Evolutionary conservation across 1,140 invertebrate species (phyloP).

Genomic region (Lutraria rhynchaena): DNA sequence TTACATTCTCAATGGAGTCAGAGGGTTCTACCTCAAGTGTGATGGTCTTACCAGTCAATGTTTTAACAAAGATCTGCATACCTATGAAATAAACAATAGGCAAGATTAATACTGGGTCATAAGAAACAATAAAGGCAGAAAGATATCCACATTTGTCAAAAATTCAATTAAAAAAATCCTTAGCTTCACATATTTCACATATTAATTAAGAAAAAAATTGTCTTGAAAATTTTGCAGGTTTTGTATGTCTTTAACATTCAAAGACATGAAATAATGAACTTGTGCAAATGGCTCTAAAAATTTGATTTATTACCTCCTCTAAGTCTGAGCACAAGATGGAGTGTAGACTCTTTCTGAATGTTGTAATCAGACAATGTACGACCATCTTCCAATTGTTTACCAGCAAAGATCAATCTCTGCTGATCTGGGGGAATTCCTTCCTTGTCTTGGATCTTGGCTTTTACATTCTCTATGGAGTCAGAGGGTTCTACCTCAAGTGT

Average conservation of each 20-base stretch:
- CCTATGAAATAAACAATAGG: too few species aligned
- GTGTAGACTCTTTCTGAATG: slow-evolving; percentile 87
- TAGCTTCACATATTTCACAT: too few species aligned
- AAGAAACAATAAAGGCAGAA: too few species aligned
- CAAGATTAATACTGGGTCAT: too few species aligned
- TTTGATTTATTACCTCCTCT: slow-evolving; percentile 82
- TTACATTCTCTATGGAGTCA: slow-evolving; percentile 97
- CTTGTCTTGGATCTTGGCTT: slow-evolving; percentile 93
- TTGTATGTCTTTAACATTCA: too few species aligned
- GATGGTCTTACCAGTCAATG: slow-evolving; percentile 84
- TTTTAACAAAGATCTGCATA: slow-evolving; percentile 85
- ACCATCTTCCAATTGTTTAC: slow-evolving; percentile 75
- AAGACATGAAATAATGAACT: too few species aligned
- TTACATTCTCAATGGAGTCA: slow-evolving; percentile 97
- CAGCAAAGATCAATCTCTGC: slow-evolving; percentile 85
- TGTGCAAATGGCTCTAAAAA: too few species aligned
- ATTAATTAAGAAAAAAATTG: too few species aligned
- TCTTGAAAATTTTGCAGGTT: too few species aligned
- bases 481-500: slow-evolving; percentile 94
- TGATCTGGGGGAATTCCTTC: slow-evolving; percentile 91
- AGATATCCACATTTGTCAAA: too few species aligned
- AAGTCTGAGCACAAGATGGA: slow-evolving; percentile 72
- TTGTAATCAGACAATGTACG: slow-evolving; percentile 89
- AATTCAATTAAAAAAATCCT: too few species aligned
- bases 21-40: slow-evolving; percentile 79